Evolutionary conservation across 2,113 vertebrate genomes (phyloP).

Genomic region (Perognathus longimembris): DNA sequence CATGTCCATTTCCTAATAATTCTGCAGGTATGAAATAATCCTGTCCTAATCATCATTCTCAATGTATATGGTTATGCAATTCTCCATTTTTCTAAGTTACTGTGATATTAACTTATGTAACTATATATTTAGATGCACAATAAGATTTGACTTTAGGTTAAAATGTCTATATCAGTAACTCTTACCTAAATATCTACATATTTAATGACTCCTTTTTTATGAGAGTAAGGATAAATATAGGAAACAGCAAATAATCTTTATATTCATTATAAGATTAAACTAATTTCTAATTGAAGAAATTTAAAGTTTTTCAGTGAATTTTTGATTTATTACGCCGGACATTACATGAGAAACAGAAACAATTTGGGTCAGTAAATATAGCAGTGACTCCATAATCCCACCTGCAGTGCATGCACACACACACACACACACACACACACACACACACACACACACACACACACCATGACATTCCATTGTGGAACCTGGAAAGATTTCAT

Average conservation of each 20-base stretch:
- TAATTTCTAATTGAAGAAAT: not conserved
- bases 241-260: not conserved
- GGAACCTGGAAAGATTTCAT: not conserved
- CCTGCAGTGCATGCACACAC: not conserved
- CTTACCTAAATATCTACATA: not conserved
- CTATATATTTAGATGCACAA: not conserved
- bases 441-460: not conserved
- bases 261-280: constrained; percentile 35
- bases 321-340: not conserved
- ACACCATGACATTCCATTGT: not conserved
- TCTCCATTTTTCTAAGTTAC: constrained; percentile 2
- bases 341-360: constrained; percentile 3
- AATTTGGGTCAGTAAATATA: constrained; percentile 18
- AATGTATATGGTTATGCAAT: constrained; percentile 20
- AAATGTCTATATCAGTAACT: too few relatives aligned
- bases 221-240: not conserved
- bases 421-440: not conserved
- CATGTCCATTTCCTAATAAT: constrained; percentile 53
- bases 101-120: not conserved
- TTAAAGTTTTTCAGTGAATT: not conserved
- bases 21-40: constrained; percentile 23
- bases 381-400: not conserved
- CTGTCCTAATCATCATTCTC: constrained; percentile 45
- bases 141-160: too few relatives aligned
- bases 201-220: constrained; percentile 36